Base-by-base conservation (phyloP, 2,797 vertebrate species). In the Amblyraja radiata region DNA sequence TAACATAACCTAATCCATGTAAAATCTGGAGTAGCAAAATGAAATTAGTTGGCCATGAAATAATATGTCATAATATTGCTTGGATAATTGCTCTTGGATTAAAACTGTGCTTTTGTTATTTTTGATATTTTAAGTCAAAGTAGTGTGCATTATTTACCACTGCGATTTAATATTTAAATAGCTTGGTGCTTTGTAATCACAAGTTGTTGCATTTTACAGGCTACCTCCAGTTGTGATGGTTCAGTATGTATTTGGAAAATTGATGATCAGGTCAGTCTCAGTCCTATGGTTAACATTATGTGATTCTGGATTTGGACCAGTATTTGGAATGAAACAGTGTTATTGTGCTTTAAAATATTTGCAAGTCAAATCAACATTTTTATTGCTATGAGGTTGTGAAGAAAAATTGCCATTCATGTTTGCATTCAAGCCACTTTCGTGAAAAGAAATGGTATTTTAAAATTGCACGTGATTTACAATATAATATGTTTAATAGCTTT, bases 151-250 rank as follows among this genome's bases (percentile, higher is more conserved):
- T 68, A 36, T 68, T 1, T 88, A 1, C 63, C 65, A 65, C 5
- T 65, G 3, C 65, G 36, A n/a, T 86, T 88, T 10, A 68, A 16
- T 65, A 32, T 18, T 88, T 36, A 65, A 88, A 32, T 86, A 74
- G 68, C 36, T 91, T 36, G 46, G 63, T 54, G 2, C 36, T 25
- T 91, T 46, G 46, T 16, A 73, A 16, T 90, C 5, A 25, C 39
- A 83, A 58, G 2, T 46, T 76, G 8, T 93, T 78, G 3, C 25
- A 28, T 78, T 86, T 0, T 76, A 0, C 93, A 99, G 99, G 98
- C 98, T 9, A 98, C 98, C 0, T 96, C 99, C 13, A 98, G 98
- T 95, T 99, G 99, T 94, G 98, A 99, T 13, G 98, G 99, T 36
- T 97, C 97, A 54, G 97, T 99, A n/a, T 96, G 96, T 93, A 97